Base-by-base conservation (phyloP, 2,113 vertebrate genomes). In the Oreochromis aureus region DNA sequence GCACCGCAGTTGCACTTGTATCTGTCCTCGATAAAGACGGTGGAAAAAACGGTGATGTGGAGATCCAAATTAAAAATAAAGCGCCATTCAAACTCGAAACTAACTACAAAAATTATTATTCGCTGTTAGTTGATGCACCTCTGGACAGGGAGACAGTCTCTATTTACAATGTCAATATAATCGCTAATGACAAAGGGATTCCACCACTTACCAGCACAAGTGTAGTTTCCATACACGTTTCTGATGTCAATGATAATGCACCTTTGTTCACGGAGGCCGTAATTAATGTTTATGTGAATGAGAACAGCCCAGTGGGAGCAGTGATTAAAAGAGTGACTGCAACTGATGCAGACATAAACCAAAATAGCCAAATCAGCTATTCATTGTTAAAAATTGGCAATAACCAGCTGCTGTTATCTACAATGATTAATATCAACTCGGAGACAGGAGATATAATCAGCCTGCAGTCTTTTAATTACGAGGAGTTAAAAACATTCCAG, bases 71-170 rank as follows among this genome's bases (percentile, higher is more conserved):
- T 44, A 80, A 91, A 19, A 93, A 94, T 5, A 53, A 92, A 3
- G 83, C 96, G 10, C 97, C 97, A 6, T 97, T 99, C 89, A 97
- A 97, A 91, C 92, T 98, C 39, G 97, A 96, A 55, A 89, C 96
- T 76, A 97, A 97, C 16, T 97, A 98, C 80, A 97, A 96, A 85
- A 97, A 96, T 76, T 97, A 97, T 94, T 99, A 97, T 92, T 97
- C 96, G 1, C 55, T 99, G 80, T 85, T 97, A 66, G 97, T 97
- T 15, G 94, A 96, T 3, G 96, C 93, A 1, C 84, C 89, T 0
- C 87, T 98, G 27, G 98, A 99, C 84, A 95, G 97, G 86, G 98
- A 99, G 63, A 89, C 80, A 8, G 82, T 92, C 10, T 95, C 94
- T 10, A 94, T 88, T 15, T 98, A 98, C 91, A 96, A 97, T 51